Conservation (phyloP, 1,140 invertebrate species). For the Formica selysi region DNA sequence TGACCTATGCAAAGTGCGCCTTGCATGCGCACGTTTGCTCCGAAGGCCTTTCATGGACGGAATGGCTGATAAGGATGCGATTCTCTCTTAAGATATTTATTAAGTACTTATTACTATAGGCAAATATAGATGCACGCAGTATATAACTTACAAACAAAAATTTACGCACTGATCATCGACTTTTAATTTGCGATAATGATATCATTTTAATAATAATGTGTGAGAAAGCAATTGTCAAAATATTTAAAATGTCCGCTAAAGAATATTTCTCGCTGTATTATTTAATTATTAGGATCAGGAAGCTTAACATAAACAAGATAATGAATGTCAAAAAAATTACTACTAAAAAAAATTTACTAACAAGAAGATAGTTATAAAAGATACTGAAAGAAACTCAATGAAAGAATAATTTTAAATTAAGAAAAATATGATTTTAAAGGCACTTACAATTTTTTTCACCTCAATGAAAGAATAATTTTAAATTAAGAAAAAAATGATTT, state of each 20-base stretch:
- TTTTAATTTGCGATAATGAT: neutral
- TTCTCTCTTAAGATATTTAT: conserved; percentile 46
- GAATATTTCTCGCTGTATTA: neutral
- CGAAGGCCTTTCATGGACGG: conserved; percentile 82
- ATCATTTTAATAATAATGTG: neutral
- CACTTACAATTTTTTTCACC: too few relatives aligned
- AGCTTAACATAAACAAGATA: neutral
- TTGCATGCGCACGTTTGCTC: conserved; percentile 70
- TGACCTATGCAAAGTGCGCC: conserved; percentile 79
- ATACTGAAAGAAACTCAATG: neutral
- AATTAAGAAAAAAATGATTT: neutral
- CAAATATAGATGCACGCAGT: conserved; percentile 72
- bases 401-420: too few relatives aligned
- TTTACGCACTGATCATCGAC: neutral
- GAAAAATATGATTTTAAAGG: too few relatives aligned
- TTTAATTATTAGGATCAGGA: neutral
- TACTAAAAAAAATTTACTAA: neutral
- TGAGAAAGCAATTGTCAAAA: neutral
- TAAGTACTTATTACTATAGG: conserved; percentile 64
- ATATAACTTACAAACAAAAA: neutral
- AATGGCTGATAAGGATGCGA: conserved; percentile 80
- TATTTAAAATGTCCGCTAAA: neutral
- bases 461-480: neutral
- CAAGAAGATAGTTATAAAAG: neutral
- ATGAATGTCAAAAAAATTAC: neutral